Base-by-base conservation (phyloP, 2,113 vertebrate genomes). In the Melanotaenia duboulayi region DNA sequence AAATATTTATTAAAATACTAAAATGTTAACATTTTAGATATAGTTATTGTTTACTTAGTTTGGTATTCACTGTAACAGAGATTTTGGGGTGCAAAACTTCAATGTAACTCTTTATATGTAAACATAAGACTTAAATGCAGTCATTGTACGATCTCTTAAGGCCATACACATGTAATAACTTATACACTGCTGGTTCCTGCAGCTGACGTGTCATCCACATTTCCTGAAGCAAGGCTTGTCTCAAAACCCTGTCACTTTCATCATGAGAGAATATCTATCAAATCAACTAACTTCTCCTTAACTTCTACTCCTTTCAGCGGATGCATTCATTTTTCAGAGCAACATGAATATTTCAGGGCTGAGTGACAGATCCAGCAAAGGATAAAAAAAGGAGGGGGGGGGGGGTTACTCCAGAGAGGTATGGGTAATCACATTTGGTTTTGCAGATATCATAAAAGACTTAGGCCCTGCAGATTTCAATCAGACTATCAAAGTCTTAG, bases 251-350 rank as follows among this genome's bases (percentile, higher is more conserved):
- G 82, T 82, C 85, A 84, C 81, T 86, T 89, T 90, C 80, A 87
- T 84, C 82, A 81, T 81, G 66, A 87, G 78, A 79, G 76, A 84
- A 73, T 80, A 87, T 89, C 87, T 80, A 85, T 80, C 75, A 58
- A 80, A 84, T 86, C 55, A 65, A 84, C 83, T 79, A 90, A 90
- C 85, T 91, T 87, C 78, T 78, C 81, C 80, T 87, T 83, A 87
- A 89, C 80, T 87, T 88, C 85, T 87, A 77, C 83, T 89, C 71
- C 76, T 90, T 91, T 90, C 63, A 55, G 90, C 85, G 82, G 85
- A 89, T 68, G 80, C 87, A 92, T 92, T 86, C 89, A 92, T 92
- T 90, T 92, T 92, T 91, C 88, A 91, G 89, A 82, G 65, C 57
- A 1, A 28, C 84, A 92, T 92, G 82, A 92, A 92, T 92, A 92